Conservation (phyloP, 1,140 invertebrate species). For the Eulimnadia texana region DNA sequence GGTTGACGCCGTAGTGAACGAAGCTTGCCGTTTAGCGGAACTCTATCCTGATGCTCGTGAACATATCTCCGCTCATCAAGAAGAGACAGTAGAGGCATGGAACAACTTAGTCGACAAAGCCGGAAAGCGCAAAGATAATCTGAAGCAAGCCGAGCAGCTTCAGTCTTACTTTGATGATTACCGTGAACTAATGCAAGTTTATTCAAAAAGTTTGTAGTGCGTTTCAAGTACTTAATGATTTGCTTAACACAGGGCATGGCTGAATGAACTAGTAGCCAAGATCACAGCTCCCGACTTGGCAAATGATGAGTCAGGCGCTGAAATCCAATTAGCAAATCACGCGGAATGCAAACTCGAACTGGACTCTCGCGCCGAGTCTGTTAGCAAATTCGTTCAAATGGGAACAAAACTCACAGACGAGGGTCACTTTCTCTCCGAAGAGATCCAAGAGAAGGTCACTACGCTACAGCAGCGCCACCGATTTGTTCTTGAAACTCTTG, state of each 20-base stretch:
- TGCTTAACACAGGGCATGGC: conserved; percentile 52
- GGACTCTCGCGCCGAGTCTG: conserved; percentile 63
- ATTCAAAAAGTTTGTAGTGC: too few species aligned
- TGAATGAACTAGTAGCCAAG: conserved; percentile 80
- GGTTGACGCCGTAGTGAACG: conserved; percentile 45
- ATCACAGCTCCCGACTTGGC: conserved; percentile 78
- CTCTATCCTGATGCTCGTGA: conserved; percentile 84
- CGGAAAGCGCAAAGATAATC: conserved; percentile 54
- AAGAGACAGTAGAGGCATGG: conserved; percentile 72
- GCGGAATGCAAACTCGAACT: conserved; percentile 79
- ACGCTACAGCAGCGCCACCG: conserved; percentile 43
- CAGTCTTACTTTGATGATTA: conserved; percentile 82
- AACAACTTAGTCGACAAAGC: conserved; percentile 57
- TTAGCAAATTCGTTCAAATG: conserved; percentile 56
- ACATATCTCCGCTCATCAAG: conserved; percentile 79
- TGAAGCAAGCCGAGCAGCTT: conserved; percentile 71
- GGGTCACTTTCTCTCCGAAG: conserved; percentile 78
- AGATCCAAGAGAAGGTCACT: conserved; percentile 71
- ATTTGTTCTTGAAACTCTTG: conserved; percentile 52
- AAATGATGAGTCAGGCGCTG: conserved; percentile 65
- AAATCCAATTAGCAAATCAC: conserved; percentile 62
- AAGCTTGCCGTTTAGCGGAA: conserved; percentile 54
- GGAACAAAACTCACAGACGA: conserved; percentile 49
- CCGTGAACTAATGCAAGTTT: conserved; percentile 61
- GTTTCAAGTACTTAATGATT: too few species aligned